Evolutionary conservation across 2,888 invertebrate species (phyloP), one percentile per base, ranked within the genome.

Genomic region (Rhamnusium bicolor): DNA sequence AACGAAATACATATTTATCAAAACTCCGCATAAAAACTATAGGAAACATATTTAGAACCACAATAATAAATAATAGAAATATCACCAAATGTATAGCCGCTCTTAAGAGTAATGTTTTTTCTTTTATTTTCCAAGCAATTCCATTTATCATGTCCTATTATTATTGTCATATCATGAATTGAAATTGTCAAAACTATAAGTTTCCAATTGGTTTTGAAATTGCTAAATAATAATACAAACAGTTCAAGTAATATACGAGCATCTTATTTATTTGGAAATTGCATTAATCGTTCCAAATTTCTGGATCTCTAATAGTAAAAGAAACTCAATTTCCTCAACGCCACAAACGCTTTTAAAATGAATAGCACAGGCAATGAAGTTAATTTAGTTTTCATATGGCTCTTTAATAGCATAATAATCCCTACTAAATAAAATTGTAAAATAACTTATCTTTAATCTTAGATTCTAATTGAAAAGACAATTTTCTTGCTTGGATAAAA

Each of bases 381-480:
- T 63, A 63, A 63, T 63, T 49, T 27, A 49, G 24, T 51, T 51
- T 63, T 49, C 63, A 63, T 63, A 63, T 51, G 63, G 63, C 51
- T n/a, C 19, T 14, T 27, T 29, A 1, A 12, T 65, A 67, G n/a
- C n/a, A 71, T 46, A 69, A 53, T 32, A 51, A 16, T 40, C 32
- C 40, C 16, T 32, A 32, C 49, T 60, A 60, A 65, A 7, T 63
- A 27, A 54, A 46, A 32, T 58, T 16, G 56, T 53, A 67, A 66
- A 72, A 75, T 70, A 60, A 65, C 72, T 67, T 72, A 67, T 68
- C 63, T 60, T 60, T 61, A 73, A 75, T 75, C 68, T 70, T 62
- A 21, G 54, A 68, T 19, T 75, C 68, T 72, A 72, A 75, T 75
- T 75, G 75, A 65, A 73, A 75, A 73, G 75, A 75, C 73, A 73